phyloP scores from a whole-genome alignment of 2,113 vertebrate species.

The Polypterus senegalus region DNA sequence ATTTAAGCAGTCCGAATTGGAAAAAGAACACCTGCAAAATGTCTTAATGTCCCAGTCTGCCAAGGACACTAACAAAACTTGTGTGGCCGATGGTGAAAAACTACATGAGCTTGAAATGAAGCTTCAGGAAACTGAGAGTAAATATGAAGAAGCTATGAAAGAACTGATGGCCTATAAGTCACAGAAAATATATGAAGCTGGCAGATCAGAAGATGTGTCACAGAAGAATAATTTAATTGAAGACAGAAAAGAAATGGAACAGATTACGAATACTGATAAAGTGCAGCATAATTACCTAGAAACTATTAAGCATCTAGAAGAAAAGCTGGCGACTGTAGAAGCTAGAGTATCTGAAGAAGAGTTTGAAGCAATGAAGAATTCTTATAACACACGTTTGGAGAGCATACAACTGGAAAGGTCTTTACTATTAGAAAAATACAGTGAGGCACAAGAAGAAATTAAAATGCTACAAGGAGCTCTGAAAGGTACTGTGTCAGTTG shows the following conservation, averaged over 20 bases:
- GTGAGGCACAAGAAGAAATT: slow-evolving; percentile 80
- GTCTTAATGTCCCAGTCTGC: no score
- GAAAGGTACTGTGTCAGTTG: slow-evolving; percentile 50
- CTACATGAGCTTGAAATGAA: slow-evolving; percentile 55
- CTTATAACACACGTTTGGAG: slow-evolving; percentile 53
- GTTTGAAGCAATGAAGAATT: slow-evolving; percentile 52
- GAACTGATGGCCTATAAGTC: slow-evolving; percentile 55
- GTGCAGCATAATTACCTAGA: slow-evolving; percentile 51
- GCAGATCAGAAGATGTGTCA: slow-evolving; percentile 32
- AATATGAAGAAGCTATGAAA: slow-evolving; percentile 55
- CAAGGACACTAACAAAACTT: no score
- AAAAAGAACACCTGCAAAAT: slow-evolving; percentile 51
- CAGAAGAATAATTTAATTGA: slow-evolving; percentile 29
- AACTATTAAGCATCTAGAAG: slow-evolving; percentile 58
- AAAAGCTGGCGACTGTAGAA: slow-evolving; percentile 37
- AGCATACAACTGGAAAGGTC: slow-evolving; percentile 63
- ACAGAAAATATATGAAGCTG: slow-evolving; percentile 33
- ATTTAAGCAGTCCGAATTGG: slow-evolving; percentile 54
- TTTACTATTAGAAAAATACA: slow-evolving; percentile 61
- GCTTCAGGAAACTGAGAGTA: slow-evolving; percentile 61
- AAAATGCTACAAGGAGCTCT: slow-evolving; percentile 70
- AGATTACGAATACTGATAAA: slow-evolving; percentile 39
- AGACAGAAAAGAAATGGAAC: slow-evolving; percentile 58
- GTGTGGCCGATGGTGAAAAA: no score
- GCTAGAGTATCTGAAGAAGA: slow-evolving; percentile 42